Evolutionary conservation across 2,888 invertebrate genomes (phyloP).

Genomic region (Eumacrocentrus americanus): DNA sequence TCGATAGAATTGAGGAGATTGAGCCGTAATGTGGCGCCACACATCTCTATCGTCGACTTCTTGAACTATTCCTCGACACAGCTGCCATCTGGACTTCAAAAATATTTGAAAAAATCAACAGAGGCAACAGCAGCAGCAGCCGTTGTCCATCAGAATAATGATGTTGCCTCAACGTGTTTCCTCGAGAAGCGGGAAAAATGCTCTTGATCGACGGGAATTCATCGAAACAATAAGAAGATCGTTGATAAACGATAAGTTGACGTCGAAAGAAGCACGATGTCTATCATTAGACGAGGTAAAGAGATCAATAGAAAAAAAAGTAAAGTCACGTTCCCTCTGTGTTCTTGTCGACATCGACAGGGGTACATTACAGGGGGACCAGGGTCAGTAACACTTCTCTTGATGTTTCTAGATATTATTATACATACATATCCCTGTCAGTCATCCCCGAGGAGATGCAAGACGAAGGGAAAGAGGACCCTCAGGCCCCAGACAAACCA

Average conservation of each 20-base stretch:
- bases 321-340: neutral
- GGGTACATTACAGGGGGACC: neutral
- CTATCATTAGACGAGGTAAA: constrained; percentile 1
- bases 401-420: neutral
- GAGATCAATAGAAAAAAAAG: neutral
- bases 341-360: constrained; percentile 8
- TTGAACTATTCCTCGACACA: neutral
- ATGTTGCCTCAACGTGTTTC: no score
- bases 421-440: constrained; percentile 18
- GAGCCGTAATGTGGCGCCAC: neutral
- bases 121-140: neutral
- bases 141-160: no score
- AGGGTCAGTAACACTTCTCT: constrained; percentile 7
- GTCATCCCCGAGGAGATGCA: constrained; percentile 1
- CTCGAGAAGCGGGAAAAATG: neutral
- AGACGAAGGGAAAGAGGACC: neutral
- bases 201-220: neutral
- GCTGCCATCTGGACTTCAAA: neutral
- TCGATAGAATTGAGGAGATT: no score
- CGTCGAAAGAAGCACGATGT: neutral
- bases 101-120: neutral
- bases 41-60: neutral
- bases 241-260: neutral
- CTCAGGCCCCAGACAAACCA: constrained; percentile 11
- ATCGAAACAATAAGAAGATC: neutral